phyloP scores from a whole-genome alignment of 2,888 invertebrate genomes.

The Hydrotaea cyrtoneurina region DNA sequence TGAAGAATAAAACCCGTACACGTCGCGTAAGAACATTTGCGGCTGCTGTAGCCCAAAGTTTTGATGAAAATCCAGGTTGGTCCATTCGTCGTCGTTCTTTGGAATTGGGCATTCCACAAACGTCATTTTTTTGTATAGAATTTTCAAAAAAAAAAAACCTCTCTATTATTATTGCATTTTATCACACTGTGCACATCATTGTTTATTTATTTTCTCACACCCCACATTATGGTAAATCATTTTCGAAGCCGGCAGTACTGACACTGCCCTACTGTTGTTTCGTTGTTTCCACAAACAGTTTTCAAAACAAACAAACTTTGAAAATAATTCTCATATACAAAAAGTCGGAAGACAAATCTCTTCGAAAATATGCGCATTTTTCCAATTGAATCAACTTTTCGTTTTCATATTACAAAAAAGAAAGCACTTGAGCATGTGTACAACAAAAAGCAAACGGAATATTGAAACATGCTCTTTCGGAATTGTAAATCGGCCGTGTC shows the following conservation, averaged over 20 bases:
- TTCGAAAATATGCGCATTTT: conserved; percentile 27
- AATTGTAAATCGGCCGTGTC: background rate
- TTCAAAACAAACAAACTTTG: conserved; percentile 35
- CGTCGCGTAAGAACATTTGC: too few species aligned
- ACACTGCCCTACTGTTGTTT: background rate
- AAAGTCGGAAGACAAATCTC: conserved; percentile 14
- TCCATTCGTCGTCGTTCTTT: too few species aligned
- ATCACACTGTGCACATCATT: conserved; percentile 3
- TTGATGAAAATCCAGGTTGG: too few species aligned
- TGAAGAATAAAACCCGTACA: too few species aligned
- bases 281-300: background rate
- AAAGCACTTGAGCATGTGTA: background rate
- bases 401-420: background rate
- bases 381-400: conserved; percentile 24
- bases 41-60: too few species aligned
- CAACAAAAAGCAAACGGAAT: conserved; percentile 1
- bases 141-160: too few species aligned
- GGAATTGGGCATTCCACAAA: too few species aligned
- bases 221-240: conserved; percentile 34
- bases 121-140: too few species aligned
- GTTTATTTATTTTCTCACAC: conserved; percentile 29
- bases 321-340: conserved; percentile 45
- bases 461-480: conserved; percentile 28
- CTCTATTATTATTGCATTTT: too few species aligned
- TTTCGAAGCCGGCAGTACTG: conserved; percentile 46